Evolutionary conservation across 2,797 vertebrate species (phyloP).

Genomic region (Sphenodon punctatus): DNA sequence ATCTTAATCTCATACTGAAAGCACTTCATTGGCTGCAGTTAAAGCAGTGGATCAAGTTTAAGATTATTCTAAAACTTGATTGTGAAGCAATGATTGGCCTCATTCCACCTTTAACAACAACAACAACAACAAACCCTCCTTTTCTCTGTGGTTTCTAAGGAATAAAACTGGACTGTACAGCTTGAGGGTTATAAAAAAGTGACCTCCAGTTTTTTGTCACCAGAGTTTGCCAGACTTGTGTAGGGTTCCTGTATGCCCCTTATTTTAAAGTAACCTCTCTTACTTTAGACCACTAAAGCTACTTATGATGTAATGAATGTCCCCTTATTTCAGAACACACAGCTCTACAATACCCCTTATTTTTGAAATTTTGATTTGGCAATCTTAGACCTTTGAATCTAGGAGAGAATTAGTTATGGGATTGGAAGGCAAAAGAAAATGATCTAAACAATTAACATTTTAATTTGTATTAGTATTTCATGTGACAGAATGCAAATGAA

Average conservation of each 20-base stretch:
- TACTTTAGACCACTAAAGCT: no score
- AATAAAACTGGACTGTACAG: background rate
- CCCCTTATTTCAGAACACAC: no score
- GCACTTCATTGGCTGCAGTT: background rate
- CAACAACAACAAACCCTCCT: background rate
- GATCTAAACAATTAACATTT: background rate
- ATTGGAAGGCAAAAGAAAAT: background rate
- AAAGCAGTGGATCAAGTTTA: background rate
- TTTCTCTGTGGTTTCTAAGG: background rate
- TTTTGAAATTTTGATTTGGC: no score
- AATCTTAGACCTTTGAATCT: no score
- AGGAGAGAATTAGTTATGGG: background rate
- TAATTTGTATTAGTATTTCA: background rate
- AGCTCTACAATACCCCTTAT: no score
- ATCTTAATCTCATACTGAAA: background rate
- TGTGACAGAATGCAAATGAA: background rate
- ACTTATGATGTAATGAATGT: no score
- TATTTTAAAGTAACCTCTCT: no score
- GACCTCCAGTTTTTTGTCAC: background rate
- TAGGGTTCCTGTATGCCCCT: no score
- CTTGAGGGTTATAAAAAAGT: conserved; percentile 4
- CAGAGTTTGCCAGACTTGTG: background rate
- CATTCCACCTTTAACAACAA: background rate
- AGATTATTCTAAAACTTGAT: background rate
- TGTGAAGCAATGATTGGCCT: background rate